Evolutionary conservation across 1,140 invertebrate genomes (phyloP), one percentile per base, ranked within the genome.

Genomic region (Asobara japonica): DNA sequence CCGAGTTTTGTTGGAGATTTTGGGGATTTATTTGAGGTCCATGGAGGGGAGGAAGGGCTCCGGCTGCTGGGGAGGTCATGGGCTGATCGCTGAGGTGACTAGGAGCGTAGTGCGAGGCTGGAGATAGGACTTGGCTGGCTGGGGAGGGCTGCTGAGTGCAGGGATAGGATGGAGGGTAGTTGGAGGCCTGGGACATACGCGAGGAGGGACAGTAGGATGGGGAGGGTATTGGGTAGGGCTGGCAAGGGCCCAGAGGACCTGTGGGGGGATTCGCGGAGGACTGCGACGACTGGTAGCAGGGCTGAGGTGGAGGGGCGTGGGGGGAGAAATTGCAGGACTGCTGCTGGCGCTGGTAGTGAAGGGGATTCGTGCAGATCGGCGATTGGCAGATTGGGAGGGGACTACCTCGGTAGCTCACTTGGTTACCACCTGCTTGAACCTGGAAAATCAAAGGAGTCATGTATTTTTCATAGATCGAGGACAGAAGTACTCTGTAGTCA

Each of bases 1-100:
- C 88, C 0, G 87, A 84, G 56, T 88, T 88, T 20, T 86, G 89
- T 60, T 88, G 88, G 18, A 80, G 82, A 72, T 85, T 85, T 22
- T 87, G 84, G 0, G 8, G 82, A 31, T 64, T 56, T 4, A 56
- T 18, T 62, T 29, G 60, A 30, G 25, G 10, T 16, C 70, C 83
- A 20, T 86, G 85, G 11, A 83, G 79, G 0, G 90, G 90, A 0
- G 90, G 90, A 5, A 90, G 79, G 0, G 90, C 85, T 6, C 89
- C 91, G 6, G 90, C 89, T 4, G 90, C 89, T 5, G 91, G 91
- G 4, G 90, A 91, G 0, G 88, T 87, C 74, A 91, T 79, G 10
- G 89, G 89, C 71, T 90, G 90, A 69, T 89, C 87, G 65, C 79
- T 87, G 1, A 80, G 69, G 27, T 86, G 82, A 72, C 78, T 80